Conservation (phyloP, 2,113 vertebrate species). For the Megaleporinus macrocephalus region DNA sequence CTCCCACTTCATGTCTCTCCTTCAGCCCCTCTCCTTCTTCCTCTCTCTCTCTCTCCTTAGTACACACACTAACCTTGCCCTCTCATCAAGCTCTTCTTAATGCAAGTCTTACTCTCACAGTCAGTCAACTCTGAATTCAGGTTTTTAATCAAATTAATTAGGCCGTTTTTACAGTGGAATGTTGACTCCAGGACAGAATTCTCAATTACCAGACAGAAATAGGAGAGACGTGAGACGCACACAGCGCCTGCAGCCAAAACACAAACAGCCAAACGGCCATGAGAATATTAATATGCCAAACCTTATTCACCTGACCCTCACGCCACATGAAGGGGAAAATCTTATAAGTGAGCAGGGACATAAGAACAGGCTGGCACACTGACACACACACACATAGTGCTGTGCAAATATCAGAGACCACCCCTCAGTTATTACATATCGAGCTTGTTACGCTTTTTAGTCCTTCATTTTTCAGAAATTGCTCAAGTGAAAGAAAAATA, state of each 20-base stretch:
- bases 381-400: conserved; percentile 1
- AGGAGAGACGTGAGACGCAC: conserved; percentile 7
- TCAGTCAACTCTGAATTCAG: conserved; percentile 54
- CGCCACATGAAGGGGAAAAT: conserved; percentile 3
- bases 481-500: too few species aligned
- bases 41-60: too few species aligned
- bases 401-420: too few species aligned
- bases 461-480: too few species aligned
- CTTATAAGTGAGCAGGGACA: neutral
- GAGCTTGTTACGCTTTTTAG: too few species aligned
- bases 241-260: neutral
- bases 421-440: neutral
- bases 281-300: conserved; percentile 11
- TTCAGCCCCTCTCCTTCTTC: neutral
- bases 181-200: conserved; percentile 58
- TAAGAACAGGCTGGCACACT: neutral
- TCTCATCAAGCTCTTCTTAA: conserved; percentile 50
- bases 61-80: conserved; percentile 3
- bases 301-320: conserved; percentile 25
- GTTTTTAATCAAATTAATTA: conserved; percentile 71
- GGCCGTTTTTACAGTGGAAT: conserved; percentile 65
- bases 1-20: neutral
- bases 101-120: conserved; percentile 46
- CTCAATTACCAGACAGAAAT: conserved; percentile 65
- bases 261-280: conserved; percentile 10